Evolutionary conservation across 2,797 vertebrate species (phyloP).

Genomic region (Anguilla megastoma): DNA sequence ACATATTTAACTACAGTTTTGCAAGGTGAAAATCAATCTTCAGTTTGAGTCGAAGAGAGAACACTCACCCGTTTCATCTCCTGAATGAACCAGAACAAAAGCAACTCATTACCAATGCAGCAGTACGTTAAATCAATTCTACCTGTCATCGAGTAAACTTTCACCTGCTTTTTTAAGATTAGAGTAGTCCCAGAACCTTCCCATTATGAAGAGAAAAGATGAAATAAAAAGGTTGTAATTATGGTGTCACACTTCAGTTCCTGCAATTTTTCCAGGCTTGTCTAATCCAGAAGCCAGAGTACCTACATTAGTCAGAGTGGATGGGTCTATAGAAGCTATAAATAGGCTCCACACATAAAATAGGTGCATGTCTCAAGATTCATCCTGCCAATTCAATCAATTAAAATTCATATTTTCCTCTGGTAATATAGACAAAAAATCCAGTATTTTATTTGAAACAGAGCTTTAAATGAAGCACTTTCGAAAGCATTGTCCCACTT

Average conservation of each 20-base stretch:
- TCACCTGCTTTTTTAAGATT: slow-evolving; percentile 12
- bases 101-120: background rate
- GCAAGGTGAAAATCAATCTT: background rate
- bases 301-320: slow-evolving; percentile 4
- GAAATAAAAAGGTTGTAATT: background rate
- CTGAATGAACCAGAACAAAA: background rate
- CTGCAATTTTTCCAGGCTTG: background rate
- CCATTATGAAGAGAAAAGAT: background rate
- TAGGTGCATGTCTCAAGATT: background rate
- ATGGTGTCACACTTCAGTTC: slow-evolving; percentile 19
- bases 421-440: background rate
- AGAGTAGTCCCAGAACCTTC: background rate
- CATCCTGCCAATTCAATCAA: background rate
- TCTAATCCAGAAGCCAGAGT: background rate
- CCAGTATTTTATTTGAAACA: background rate
- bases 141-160: background rate
- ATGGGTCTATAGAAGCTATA: background rate
- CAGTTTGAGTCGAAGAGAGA: background rate
- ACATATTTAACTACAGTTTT: background rate
- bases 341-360: background rate
- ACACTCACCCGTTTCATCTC: background rate
- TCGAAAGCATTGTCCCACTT: no score
- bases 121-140: background rate
- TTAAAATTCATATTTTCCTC: background rate
- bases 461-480: no score